Evolutionary conservation across 2,113 vertebrate species (phyloP).

Genomic region (Centropus unirufus): DNA sequence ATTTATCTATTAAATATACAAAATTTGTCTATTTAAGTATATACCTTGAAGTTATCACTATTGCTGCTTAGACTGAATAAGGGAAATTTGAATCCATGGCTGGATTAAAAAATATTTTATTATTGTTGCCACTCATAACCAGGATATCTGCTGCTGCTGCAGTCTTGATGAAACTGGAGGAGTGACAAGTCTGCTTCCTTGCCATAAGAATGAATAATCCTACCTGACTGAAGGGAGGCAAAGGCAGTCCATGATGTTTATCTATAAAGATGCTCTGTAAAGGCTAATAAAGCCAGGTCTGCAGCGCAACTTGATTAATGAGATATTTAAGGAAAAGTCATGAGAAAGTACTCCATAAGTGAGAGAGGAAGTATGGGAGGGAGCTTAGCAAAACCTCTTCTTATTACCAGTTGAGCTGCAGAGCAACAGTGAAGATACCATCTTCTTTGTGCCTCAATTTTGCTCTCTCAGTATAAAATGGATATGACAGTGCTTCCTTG

Average conservation of each 20-base stretch:
- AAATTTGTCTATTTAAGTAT: neutral
- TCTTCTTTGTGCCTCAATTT: neutral
- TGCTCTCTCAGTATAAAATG: neutral
- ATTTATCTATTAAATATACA: neutral
- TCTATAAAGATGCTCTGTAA: neutral
- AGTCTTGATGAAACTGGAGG: neutral
- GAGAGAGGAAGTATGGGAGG: neutral
- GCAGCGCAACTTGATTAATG: too few species aligned
- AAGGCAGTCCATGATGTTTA: neutral
- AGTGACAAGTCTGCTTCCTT: neutral
- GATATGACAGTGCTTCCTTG: neutral
- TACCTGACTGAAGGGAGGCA: accelerated
- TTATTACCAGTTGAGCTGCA: neutral
- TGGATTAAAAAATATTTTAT: neutral
- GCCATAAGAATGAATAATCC: neutral
- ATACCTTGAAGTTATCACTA: neutral
- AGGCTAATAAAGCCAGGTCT: neutral
- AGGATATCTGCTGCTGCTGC: neutral
- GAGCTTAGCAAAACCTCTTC: neutral
- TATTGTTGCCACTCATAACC: neutral
- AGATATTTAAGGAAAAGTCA: neutral
- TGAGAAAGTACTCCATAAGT: neutral
- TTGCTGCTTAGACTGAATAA: neutral
- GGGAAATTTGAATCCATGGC: neutral
- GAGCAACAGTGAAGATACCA: neutral